Conservation (phyloP, 2,797 vertebrate genomes). For the Malacoraja senta region DNA sequence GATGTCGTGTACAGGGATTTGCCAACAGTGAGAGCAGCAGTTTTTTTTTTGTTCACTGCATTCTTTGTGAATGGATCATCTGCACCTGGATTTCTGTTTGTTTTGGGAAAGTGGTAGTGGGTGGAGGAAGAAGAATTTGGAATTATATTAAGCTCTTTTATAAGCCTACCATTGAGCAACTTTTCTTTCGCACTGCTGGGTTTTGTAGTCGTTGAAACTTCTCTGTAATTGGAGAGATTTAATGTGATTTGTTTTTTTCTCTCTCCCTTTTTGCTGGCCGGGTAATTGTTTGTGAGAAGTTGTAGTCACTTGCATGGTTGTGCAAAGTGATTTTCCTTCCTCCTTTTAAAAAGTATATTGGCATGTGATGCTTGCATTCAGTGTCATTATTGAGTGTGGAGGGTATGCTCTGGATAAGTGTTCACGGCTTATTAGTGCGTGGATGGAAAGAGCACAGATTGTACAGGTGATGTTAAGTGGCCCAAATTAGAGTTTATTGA, state of each 20-base stretch:
- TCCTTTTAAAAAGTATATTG: not conserved
- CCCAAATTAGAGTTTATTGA: not conserved
- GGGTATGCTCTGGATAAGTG: not conserved
- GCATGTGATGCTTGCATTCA: not conserved
- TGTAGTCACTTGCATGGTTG: not conserved
- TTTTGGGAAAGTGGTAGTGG: conserved; percentile 30
- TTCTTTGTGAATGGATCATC: conserved; percentile 53
- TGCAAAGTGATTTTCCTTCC: conserved; percentile 4
- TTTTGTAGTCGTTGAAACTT: not conserved
- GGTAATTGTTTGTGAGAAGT: not conserved
- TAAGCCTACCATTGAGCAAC: not conserved
- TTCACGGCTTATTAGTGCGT: not conserved
- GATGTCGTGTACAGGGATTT: conserved; percentile 49
- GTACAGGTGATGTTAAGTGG: not conserved
- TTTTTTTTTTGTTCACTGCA: conserved; percentile 52
- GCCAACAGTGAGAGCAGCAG: conserved; percentile 48
- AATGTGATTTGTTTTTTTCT: not conserved
- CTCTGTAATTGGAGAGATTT: conserved; percentile 32
- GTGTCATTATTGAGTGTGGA: not conserved
- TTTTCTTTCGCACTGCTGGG: conserved; percentile 12
- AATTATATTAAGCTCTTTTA: conserved; percentile 24
- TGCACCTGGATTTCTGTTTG: conserved; percentile 49
- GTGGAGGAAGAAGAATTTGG: conserved; percentile 34
- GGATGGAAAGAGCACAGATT: not conserved
- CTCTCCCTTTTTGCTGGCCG: not conserved